Conservation (phyloP, 2,797 vertebrate genomes). For the Cryptoblepharus egeriae region DNA sequence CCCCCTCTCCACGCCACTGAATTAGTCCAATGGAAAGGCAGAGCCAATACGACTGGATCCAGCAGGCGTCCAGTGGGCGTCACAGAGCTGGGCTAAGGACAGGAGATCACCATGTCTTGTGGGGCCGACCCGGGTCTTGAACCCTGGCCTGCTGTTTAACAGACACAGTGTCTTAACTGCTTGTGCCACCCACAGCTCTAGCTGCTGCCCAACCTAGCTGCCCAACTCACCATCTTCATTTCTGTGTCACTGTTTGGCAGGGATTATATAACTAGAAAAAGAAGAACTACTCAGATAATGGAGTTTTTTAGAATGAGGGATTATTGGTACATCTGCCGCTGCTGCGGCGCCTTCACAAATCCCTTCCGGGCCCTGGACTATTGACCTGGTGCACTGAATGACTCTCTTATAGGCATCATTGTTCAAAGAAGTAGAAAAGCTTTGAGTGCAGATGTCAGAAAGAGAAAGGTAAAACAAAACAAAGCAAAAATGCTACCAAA, state of each 20-base stretch:
- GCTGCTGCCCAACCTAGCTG: no score
- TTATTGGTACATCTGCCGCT: conserved; percentile 60
- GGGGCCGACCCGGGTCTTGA: no score
- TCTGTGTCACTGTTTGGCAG: conserved; percentile 54
- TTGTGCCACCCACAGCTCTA: no score
- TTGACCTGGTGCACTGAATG: conserved; percentile 61
- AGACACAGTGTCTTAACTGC: no score
- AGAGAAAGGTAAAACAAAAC: conserved; percentile 43
- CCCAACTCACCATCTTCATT: conserved; percentile 33
- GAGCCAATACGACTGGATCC: no score
- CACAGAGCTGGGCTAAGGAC: no score
- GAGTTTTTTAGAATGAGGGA: conserved; percentile 54
- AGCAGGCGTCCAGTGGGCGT: no score
- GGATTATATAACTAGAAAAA: conserved; percentile 68
- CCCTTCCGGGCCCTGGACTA: conserved; percentile 55
- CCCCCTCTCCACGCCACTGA: no score
- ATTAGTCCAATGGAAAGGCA: no score
- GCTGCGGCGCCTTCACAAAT: conserved; percentile 63
- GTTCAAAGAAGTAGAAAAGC: conserved; percentile 51
- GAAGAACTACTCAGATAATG: conserved; percentile 66
- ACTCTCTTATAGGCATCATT: conserved; percentile 50
- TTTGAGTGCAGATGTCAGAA: conserved; percentile 44
- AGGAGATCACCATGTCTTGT: no score
- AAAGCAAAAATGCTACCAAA: conserved; percentile 23
- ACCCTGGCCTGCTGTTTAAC: no score